Evolutionary conservation across 2,113 vertebrate species (phyloP).

Genomic region (Agapornis roseicollis): DNA sequence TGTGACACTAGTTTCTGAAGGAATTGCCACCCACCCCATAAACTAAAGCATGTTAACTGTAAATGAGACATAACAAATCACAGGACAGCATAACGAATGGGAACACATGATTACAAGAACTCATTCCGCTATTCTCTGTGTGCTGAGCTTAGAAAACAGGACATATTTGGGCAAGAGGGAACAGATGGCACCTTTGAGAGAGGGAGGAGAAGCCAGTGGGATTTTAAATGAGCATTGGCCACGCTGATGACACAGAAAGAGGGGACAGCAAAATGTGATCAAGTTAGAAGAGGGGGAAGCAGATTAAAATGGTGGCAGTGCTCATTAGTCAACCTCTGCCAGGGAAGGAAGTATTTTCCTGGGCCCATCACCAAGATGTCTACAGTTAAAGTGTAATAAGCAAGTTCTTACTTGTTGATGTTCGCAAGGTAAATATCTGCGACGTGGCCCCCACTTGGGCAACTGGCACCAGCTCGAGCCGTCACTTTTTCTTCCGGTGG

Average conservation of each 20-base stretch:
- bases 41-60: not conserved
- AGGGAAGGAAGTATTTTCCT: not conserved
- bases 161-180: not conserved
- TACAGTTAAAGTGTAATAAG: not conserved
- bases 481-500: constrained; percentile 91
- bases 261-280: not conserved
- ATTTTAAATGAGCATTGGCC: not conserved
- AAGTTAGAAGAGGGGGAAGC: not conserved
- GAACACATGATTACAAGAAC: not conserved
- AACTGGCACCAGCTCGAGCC: constrained; percentile 87
- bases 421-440: constrained; percentile 98
- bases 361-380: not conserved
- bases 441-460: constrained; percentile 92
- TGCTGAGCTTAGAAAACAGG: not conserved
- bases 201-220: not conserved
- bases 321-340: not conserved
- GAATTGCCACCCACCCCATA: not conserved
- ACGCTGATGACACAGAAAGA: not conserved
- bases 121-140: rapidly evolving
- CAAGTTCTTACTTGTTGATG: constrained; percentile 92
- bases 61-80: not conserved
- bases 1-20: not conserved
- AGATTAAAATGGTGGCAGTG: not conserved
- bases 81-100: not conserved
- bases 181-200: constrained; percentile 22